Evolutionary conservation across 2,888 invertebrate species (phyloP), one percentile per base, ranked within the genome.

Genomic region (Drosophila prostipennis): DNA sequence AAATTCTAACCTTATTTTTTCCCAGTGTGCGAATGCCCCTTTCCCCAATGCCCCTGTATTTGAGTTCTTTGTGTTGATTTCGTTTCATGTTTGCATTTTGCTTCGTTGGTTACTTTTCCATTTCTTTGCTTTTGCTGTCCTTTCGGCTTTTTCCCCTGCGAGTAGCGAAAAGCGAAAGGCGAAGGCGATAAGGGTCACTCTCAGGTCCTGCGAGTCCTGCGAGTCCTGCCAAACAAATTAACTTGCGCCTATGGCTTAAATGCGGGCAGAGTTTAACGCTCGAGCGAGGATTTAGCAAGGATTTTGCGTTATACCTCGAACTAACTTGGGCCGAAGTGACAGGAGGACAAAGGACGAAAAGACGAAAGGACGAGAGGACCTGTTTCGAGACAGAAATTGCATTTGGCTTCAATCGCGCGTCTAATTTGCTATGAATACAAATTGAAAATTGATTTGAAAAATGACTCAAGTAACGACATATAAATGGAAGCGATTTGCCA

Each of bases 201-300:
- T 1, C 29, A 29, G 32, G 34, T n/a, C n/a, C n/a, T n/a, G n/a
- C n/a, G n/a, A n/a, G n/a, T n/a, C n/a, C n/a, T n/a, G n/a, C n/a
- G n/a, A n/a, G 32, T 39, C 36, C 61, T 49, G 56, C 68, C 73
- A 78, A 76, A 69, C 61, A 83, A 83, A 86, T 83, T 74, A 86
- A 80, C 80, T 76, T 74, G 57, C 59, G 70, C 68, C 80, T 40
- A 37, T 71, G 72, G 46, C 67, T 40, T 19, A 11, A n/a, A 61
- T 58, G 61, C 59, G 61, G 61, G 59, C 36, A 2, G 14, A 10
- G 14, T 16, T 19, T 59, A 53, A 13, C 29, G 40, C 40, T 11
- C 14, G n/a, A 26, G 2, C 8, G 40, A 34, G 34, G 13, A 34
- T 16, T 19, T 34, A 8, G 45, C n/a, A 2, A 16, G 34, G 16